Base-by-base conservation (phyloP, 2,888 invertebrate genomes). In the Dione juno region DNA sequence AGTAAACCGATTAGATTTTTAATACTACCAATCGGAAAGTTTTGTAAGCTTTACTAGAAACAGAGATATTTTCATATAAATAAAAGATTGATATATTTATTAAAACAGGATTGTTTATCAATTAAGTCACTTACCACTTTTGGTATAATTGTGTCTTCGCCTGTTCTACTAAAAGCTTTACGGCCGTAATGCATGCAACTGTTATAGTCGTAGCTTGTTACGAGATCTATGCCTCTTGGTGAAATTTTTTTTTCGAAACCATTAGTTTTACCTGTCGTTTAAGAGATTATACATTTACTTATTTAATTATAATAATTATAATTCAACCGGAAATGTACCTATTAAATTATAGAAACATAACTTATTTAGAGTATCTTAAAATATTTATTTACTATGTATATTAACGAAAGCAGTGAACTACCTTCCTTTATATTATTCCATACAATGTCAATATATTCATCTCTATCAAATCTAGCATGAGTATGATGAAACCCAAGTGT, bases 181-280 rank as follows among this genome's bases (percentile, higher is more conserved):
- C 28, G 45, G n/a, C 45, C n/a, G 45, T 61, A 61, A n/a, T 61
- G 61, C 61, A 61, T 61, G 61, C 43, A 45, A 35, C 61, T 61
- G 10, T 16, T 6, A 28, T 61, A 61, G 28, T 61, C 28, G 28
- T 61, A 61, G 5, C 28, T 45, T 6, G 45, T 45, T 28, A 45
- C 11, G n/a, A 28, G n/a, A 16, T 61, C 45, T 21, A 61, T 16
- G 11, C 28, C 28, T 28, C 28, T 21, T 43, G 43, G 28, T 3
- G 43, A 14, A 45, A 61, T 28, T n/a, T 61, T 14, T 14, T 45
- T 61, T 28, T 10, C 2, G 45, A 61, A 61, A 35, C 45, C 14
- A 61, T 16, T 6, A n/a, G 28, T 1, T 35, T n/a, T 21, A 45
- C 28, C 61, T 61, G 28, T 16, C 11, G 11, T 16, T 16, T 57